These are phyloP conservation scores for Pilophorus perplexus DNA, from an alignment of 2,888 invertebrate species.

Conservation along the genomic window DNA sequence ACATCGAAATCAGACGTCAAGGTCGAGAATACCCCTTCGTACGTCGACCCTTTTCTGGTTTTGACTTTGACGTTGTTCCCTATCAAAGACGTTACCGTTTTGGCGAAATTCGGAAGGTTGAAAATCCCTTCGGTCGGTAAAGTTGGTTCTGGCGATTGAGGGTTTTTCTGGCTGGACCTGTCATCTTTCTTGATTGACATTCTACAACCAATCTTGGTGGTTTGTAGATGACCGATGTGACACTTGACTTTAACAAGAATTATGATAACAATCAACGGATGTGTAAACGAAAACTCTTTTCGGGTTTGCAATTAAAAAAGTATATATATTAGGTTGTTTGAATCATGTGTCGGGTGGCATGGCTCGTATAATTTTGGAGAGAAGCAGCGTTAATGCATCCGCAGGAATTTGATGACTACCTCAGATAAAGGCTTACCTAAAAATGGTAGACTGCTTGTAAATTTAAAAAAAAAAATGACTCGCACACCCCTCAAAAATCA, in stretches of 20 bases:
- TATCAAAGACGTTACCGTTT: constrained; percentile 26
- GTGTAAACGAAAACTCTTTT: constrained; percentile 8
- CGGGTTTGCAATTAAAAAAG: too few species aligned
- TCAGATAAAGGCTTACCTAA: too few species aligned
- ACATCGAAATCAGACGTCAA: constrained; percentile 14
- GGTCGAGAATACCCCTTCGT: constrained; percentile 13
- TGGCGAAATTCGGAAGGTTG: constrained; percentile 25
- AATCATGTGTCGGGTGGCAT: too few species aligned
- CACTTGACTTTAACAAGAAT: constrained; percentile 16
- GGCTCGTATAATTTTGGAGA: too few species aligned
- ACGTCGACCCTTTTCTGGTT: constrained; percentile 13
- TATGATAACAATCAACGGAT: constrained; percentile 16
- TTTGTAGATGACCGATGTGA: neutral
- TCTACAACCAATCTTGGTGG: constrained; percentile 32
- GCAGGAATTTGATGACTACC: too few species aligned
- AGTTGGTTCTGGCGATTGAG: neutral
- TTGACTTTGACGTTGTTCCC: constrained; percentile 30
- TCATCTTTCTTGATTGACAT: constrained; percentile 30
- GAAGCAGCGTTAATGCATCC: too few species aligned
- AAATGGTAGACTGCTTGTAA: too few species aligned
- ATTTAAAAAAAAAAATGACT: too few species aligned
- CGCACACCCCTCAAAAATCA: too few species aligned
- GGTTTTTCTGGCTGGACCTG: neutral
- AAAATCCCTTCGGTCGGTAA: constrained; percentile 9
- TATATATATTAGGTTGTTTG: too few species aligned